Evolutionary conservation across 2,888 invertebrate genomes (phyloP).

Genomic region (Hipparchia sbordonii): DNA sequence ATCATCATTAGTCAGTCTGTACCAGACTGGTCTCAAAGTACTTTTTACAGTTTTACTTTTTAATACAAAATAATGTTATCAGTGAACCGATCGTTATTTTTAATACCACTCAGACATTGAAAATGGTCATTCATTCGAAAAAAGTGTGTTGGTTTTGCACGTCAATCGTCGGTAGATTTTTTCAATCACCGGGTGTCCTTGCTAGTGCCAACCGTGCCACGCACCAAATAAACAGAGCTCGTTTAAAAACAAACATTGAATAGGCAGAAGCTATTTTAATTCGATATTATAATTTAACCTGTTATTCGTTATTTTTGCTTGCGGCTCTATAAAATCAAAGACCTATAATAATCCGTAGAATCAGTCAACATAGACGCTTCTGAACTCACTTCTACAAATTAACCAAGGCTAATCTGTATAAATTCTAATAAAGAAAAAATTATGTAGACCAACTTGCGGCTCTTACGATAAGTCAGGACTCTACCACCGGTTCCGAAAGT

Average conservation of each 20-base stretch:
- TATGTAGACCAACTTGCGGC: too few relatives aligned
- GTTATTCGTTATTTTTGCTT: not conserved
- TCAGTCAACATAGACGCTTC: too few relatives aligned
- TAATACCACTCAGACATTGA: not conserved
- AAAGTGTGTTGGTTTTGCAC: constrained; percentile 31
- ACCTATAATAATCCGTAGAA: too few relatives aligned
- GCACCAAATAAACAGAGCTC: constrained; percentile 47
- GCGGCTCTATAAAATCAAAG: not conserved
- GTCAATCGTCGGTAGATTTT: constrained; percentile 48
- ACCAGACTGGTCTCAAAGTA: too few relatives aligned
- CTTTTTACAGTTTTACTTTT: too few relatives aligned
- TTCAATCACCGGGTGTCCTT: constrained; percentile 63
- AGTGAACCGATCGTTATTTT: not conserved
- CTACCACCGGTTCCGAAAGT: too few relatives aligned
- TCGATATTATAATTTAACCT: not conserved
- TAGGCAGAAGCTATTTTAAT: not conserved
- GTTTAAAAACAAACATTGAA: constrained; percentile 66
- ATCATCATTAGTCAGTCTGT: too few relatives aligned
- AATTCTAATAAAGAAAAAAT: too few relatives aligned
- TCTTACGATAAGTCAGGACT: too few relatives aligned
- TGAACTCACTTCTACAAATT: too few relatives aligned
- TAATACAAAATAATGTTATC: too few relatives aligned
- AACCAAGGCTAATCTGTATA: too few relatives aligned
- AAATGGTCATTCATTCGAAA: constrained; percentile 19
- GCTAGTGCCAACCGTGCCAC: constrained; percentile 61